These are phyloP conservation scores for Archilochus colubris DNA, from an alignment of 2,113 vertebrate species.

Conservation along the genomic window DNA sequence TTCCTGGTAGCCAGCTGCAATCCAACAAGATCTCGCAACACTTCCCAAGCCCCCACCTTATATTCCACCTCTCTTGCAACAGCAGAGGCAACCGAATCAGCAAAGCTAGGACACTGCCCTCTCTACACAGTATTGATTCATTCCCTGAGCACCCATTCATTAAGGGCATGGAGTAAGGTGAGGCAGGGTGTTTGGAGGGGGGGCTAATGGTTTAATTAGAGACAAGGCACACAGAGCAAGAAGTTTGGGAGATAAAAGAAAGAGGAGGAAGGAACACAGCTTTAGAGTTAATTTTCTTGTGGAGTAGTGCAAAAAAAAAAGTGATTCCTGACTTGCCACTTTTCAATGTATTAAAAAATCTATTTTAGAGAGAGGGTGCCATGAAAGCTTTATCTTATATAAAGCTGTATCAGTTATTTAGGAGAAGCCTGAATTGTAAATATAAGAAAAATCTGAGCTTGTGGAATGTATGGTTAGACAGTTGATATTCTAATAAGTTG, in stretches of 20 bases:
- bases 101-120: not conserved
- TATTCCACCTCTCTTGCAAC: not conserved
- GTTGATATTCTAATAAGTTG: not conserved
- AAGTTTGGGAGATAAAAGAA: not conserved
- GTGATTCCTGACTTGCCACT: not conserved
- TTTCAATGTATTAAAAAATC: not conserved
- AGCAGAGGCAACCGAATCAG: constrained; percentile 15
- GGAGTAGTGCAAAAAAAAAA: not conserved
- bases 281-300: not conserved
- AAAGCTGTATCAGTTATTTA: not conserved
- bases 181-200: not conserved
- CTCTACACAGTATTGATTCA: constrained; percentile 15
- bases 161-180: not conserved
- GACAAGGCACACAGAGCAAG: not conserved
- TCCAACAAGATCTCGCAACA: not conserved
- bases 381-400: not conserved
- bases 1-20: not conserved
- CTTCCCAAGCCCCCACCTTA: not conserved
- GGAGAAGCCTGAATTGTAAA: not conserved
- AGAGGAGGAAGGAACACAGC: not conserved
- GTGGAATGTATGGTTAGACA: not conserved
- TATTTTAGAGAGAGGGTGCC: not conserved
- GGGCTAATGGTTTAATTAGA: constrained; percentile 26
- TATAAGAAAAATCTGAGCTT: not conserved
- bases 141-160: constrained; percentile 7